These are phyloP conservation scores for Diplolepis rosae DNA, from an alignment of 2,888 invertebrate species.

Conservation along the genomic window DNA sequence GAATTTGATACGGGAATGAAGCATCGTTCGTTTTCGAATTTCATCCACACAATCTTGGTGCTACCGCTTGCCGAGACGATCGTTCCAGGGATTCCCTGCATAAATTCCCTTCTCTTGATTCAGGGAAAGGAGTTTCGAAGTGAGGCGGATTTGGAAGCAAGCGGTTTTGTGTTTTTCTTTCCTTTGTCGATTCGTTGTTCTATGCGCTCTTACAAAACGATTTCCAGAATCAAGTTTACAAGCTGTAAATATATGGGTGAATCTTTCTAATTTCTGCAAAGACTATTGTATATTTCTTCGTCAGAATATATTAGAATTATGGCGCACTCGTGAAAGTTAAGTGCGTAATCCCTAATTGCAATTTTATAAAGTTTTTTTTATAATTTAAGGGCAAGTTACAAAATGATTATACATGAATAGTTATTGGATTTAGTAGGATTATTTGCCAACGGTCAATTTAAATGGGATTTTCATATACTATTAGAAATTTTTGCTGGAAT, in stretches of 20 bases:
- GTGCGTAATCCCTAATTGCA: too few relatives aligned
- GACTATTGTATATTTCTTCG: too few relatives aligned
- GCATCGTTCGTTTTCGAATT: slow-evolving; percentile 28
- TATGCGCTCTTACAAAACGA: background rate
- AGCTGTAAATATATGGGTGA: background rate
- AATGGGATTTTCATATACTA: too few relatives aligned
- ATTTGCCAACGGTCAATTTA: too few relatives aligned
- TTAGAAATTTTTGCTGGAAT: too few relatives aligned
- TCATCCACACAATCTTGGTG: slow-evolving; percentile 16
- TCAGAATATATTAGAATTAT: too few relatives aligned
- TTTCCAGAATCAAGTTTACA: background rate
- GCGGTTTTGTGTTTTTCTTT: slow-evolving; percentile 22
- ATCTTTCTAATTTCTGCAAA: background rate
- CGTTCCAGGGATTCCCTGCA: slow-evolving; percentile 26
- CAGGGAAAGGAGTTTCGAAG: slow-evolving; percentile 12
- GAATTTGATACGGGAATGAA: slow-evolving; percentile 18
- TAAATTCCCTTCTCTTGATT: slow-evolving; percentile 26
- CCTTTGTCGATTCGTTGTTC: slow-evolving; percentile 7
- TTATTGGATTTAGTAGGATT: too few relatives aligned
- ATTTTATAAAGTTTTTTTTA: too few relatives aligned
- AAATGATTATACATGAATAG: too few relatives aligned
- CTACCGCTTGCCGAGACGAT: slow-evolving; percentile 18
- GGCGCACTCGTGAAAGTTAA: too few relatives aligned
- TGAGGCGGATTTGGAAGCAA: background rate
- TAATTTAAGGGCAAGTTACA: too few relatives aligned